These are phyloP conservation scores for Acridotheres tristis DNA, from an alignment of 2,797 vertebrate species.

Conservation along the genomic window DNA sequence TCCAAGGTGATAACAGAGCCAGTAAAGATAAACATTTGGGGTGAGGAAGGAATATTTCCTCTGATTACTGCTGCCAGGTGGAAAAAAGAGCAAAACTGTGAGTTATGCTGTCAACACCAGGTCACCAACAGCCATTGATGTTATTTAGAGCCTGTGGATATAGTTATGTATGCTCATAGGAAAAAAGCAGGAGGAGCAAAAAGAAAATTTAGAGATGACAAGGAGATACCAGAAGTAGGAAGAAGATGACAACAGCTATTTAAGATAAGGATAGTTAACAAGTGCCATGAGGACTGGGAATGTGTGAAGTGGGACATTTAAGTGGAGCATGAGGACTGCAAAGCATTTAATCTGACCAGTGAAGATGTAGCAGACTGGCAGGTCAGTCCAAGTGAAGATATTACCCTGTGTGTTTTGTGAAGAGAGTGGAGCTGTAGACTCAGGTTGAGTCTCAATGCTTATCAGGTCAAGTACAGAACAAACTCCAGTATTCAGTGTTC, in stretches of 20 bases:
- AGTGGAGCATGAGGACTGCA: background rate
- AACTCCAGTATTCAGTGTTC: background rate
- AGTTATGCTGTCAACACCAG: constrained; percentile 41
- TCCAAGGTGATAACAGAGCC: constrained; percentile 2
- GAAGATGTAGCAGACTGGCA: background rate
- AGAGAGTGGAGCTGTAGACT: background rate
- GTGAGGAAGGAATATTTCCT: constrained; percentile 42
- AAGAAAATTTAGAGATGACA: constrained; percentile 1
- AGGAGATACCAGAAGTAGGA: constrained; percentile 22
- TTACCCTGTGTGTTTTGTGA: background rate
- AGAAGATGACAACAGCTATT: constrained; percentile 15
- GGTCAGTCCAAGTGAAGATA: background rate
- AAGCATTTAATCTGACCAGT: background rate
- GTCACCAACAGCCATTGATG: constrained; percentile 9
- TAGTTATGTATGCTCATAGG: background rate
- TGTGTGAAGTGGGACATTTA: constrained; percentile 10
- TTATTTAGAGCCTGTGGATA: constrained; percentile 29
- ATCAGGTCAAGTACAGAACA: background rate
- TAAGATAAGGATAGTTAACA: background rate
- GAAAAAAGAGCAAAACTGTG: constrained; percentile 62
- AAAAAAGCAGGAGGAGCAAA: constrained; percentile 2
- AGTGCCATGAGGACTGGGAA: background rate
- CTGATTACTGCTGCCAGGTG: constrained; percentile 30
- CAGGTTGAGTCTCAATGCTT: background rate
- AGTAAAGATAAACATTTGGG: constrained; percentile 11